Conservation (phyloP, 2,113 vertebrate genomes). For the Rhodinocichla rosea region DNA sequence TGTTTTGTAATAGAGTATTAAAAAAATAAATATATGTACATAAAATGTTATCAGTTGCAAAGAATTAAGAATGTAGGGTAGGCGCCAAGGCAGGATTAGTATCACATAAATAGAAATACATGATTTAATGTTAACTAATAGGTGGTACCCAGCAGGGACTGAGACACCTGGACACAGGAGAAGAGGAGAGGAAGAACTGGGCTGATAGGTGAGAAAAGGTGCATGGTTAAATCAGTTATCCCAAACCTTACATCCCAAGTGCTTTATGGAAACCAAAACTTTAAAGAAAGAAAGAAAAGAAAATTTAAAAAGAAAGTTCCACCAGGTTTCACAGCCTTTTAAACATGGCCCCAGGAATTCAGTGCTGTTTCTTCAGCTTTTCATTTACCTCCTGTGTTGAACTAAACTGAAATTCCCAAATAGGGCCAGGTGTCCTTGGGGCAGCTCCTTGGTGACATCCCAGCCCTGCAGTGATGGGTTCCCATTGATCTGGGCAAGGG, state of each 20-base stretch:
- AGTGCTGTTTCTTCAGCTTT: accelerated
- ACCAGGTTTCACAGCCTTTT: not conserved
- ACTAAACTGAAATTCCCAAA: not conserved
- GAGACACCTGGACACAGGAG: not conserved
- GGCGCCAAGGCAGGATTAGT: not conserved
- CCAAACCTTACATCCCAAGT: not conserved
- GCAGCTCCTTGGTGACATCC: not conserved
- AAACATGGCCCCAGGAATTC: not conserved
- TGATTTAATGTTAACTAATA: not conserved
- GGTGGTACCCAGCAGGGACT: no score
- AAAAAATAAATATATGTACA: not conserved
- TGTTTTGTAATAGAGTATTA: not conserved
- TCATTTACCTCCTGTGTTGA: not conserved
- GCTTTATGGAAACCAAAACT: not conserved
- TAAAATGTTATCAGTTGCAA: not conserved
- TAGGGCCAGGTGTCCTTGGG: not conserved
- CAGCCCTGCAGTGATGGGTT: not conserved
- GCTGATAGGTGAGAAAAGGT: not conserved
- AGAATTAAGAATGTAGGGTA: not conserved
- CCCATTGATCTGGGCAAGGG: not conserved
- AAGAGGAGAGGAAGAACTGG: not conserved
- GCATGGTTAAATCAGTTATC: accelerated
- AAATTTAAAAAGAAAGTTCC: not conserved
- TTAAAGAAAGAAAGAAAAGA: no score
- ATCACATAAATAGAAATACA: not conserved